Evolutionary conservation across 1,140 invertebrate species (phyloP).

Genomic region (Halictus rubicundus): DNA sequence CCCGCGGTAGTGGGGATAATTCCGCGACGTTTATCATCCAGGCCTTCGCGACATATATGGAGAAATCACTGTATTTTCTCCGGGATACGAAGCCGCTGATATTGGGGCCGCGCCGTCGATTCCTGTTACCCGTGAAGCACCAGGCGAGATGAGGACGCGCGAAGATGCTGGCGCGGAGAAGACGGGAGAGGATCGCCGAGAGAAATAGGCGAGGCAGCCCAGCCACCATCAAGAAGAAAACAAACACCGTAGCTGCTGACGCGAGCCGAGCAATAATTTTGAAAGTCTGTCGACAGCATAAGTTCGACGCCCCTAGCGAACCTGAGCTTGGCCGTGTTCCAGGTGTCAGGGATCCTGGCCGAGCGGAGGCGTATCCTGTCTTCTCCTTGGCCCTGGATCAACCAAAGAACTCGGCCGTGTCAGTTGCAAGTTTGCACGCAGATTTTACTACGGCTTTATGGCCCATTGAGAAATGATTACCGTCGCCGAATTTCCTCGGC

Average conservation of each 20-base stretch:
- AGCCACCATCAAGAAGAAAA: constrained; percentile 68
- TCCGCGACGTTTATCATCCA: too few relatives aligned
- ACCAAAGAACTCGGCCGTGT: constrained; percentile 50
- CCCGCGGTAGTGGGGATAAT: too few relatives aligned
- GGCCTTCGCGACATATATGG: too few relatives aligned
- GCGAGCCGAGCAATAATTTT: constrained; percentile 74
- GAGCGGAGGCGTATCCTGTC: constrained; percentile 68
- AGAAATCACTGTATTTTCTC: too few relatives aligned
- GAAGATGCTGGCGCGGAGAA: background rate
- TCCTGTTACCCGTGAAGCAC: constrained; percentile 9
- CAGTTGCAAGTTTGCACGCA: constrained; percentile 50
- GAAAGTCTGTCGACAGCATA: constrained; percentile 76
- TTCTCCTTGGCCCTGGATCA: constrained; percentile 60
- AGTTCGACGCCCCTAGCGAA: constrained; percentile 71
- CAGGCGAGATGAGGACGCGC: background rate
- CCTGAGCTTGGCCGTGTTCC: constrained; percentile 74
- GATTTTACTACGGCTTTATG: constrained; percentile 40
- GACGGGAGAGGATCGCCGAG: constrained; percentile 1
- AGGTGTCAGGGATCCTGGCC: constrained; percentile 76
- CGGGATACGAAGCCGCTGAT: background rate
- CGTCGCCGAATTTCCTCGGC: background rate
- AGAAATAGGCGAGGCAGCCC: constrained; percentile 40
- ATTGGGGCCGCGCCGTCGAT: constrained; percentile 13
- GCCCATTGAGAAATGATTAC: background rate
- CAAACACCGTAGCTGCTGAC: constrained; percentile 77